Base-by-base conservation (phyloP, 2,888 invertebrate genomes). In the Cheilosia scutellata region DNA sequence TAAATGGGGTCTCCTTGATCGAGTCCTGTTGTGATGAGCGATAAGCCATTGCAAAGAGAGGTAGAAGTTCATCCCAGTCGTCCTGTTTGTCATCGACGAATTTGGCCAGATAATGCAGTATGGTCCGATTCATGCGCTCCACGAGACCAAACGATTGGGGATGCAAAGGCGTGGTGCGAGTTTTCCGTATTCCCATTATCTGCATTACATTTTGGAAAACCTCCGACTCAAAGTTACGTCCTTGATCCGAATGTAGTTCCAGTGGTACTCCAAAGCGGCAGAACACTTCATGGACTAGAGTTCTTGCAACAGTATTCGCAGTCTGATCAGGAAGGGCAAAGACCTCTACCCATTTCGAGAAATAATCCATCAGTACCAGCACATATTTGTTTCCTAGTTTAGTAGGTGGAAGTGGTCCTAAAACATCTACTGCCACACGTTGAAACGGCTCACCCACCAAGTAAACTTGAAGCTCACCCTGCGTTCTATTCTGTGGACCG, bases 71-170 rank as follows among this genome's bases (percentile, higher is more conserved):
- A 76, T 88, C 87, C 79, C 88, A 87, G 55, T 87, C 49, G 1
- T 66, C 42, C 47, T 87, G 88, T 33, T 84, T 74, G 9, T 79
- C 49, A 27, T 76, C 60, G 16, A 87, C 70, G 16, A 87, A 78
- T 49, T 80, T 87, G 9, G 87, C 76, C 20, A 89, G 57, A 75
- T 89, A 87, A 13, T 82, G 51, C 7, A 87, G 53, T n/a, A 88
- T 68, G 3, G 89, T 89, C 27, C 82, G 51, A 57, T 89, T 89
- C 62, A 89, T 88, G 47, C 88, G 70, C 31, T 89, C 89, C 5
- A 89, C 88, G 88, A 89, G 89, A 40, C 89, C 89, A 68, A 89
- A 88, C 5, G 89, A 89, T 31, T 53, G 55, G 5, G 55, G 55
- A 29, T 55, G 31, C 13, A 42, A 42, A 42, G 42, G 42, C n/a